phyloP scores from a whole-genome alignment of 2,113 vertebrate genomes.

The Vulpes vulpes region DNA sequence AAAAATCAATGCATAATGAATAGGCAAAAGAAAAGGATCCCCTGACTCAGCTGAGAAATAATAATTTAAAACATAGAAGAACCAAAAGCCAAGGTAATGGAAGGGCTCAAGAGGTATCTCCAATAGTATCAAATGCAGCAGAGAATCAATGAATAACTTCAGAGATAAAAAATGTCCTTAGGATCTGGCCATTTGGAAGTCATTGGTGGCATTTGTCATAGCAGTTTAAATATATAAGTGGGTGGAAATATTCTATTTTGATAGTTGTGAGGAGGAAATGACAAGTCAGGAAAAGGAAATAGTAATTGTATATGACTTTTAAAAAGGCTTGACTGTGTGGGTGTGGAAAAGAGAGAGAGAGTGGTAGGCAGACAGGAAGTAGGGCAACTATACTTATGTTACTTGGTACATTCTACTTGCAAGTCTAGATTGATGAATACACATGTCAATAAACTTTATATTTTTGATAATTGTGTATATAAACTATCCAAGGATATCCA shows the following conservation, averaged over 20 bases:
- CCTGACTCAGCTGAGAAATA: neutral
- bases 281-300: neutral
- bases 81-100: neutral
- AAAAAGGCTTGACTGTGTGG: too few relatives aligned
- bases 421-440: neutral
- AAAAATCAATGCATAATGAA: neutral
- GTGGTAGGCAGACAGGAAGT: neutral
- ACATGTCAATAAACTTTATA: neutral
- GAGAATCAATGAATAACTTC: neutral
- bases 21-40: neutral
- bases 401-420: neutral
- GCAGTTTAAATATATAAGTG: neutral
- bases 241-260: neutral
- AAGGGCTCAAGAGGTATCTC: neutral
- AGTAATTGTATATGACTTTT: neutral
- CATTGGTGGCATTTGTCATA: neutral
- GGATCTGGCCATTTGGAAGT: neutral
- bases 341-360: neutral
- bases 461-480: conserved; percentile 34
- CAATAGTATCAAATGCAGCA: neutral
- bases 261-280: neutral
- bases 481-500: neutral
- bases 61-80: neutral
- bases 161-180: neutral
- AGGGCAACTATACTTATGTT: neutral